phyloP scores from a whole-genome alignment of 1,140 invertebrate species.

The Cydia pomonella region DNA sequence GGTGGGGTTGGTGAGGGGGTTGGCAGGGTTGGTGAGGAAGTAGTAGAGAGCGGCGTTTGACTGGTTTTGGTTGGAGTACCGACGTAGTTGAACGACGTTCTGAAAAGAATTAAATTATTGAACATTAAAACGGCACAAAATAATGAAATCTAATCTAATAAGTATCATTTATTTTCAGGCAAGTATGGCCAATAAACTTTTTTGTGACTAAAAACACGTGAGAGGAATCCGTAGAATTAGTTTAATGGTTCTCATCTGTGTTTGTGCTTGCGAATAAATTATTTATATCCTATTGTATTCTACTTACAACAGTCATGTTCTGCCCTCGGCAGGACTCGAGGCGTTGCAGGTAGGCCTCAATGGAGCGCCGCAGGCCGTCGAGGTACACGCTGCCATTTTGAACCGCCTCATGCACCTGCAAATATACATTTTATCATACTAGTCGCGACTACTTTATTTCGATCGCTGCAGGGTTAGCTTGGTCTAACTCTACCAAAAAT shows the following conservation, averaged over 20 bases:
- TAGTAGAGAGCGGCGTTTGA: background rate
- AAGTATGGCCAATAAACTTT: too few species aligned
- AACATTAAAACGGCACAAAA: too few species aligned
- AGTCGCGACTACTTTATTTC: too few species aligned
- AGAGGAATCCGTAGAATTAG: too few species aligned
- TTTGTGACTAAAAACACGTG: too few species aligned
- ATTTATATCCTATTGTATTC: background rate
- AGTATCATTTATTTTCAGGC: too few species aligned
- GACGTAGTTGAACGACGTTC: constrained; percentile 21
- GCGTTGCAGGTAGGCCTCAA: constrained; percentile 48
- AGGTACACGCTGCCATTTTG: constrained; percentile 57
- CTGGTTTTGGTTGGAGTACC: background rate
- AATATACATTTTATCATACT: constrained; percentile 33
- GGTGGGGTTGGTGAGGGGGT: background rate
- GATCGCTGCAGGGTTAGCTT: too few species aligned
- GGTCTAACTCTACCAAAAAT: too few species aligned
- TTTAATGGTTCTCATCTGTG: too few species aligned
- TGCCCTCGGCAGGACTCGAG: constrained; percentile 50
- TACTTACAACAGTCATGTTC: constrained; percentile 42
- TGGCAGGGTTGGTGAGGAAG: background rate
- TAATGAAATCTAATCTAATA: too few species aligned
- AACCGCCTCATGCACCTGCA: constrained; percentile 49
- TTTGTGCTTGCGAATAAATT: background rate
- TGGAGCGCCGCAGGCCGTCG: constrained; percentile 56
- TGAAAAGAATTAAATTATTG: constrained; percentile 31